Conservation (phyloP, 2,113 vertebrate genomes). For the Labeo catla region DNA sequence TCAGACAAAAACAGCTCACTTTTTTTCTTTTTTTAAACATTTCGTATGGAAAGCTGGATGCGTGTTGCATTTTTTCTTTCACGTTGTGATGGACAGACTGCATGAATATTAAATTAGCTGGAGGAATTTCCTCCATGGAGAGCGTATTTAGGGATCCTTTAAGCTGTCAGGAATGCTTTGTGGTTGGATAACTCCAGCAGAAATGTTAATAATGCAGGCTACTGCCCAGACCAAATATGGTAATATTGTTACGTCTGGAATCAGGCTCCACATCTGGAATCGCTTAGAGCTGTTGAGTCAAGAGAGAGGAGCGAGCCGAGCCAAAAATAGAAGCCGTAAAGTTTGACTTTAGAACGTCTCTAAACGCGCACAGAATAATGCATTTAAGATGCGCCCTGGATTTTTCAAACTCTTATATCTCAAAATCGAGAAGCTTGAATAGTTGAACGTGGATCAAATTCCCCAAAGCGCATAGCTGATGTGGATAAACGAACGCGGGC, state of each 20-base stretch:
- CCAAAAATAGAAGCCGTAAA: constrained; percentile 83
- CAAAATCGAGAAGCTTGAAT: neutral
- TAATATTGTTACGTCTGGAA: constrained; percentile 98
- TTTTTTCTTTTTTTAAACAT: constrained; percentile 67
- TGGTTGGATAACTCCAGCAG: constrained; percentile 90
- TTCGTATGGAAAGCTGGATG: constrained; percentile 79
- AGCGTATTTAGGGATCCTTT: constrained; percentile 96
- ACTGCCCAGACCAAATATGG: constrained; percentile 99
- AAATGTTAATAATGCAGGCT: constrained; percentile 99
- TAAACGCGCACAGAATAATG: neutral
- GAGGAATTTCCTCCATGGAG: constrained; percentile 93
- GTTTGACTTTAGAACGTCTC: constrained; percentile 61
- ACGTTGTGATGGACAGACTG: constrained; percentile 87
- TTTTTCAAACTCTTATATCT: neutral
- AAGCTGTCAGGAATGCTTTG: constrained; percentile 98
- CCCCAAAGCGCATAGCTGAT: neutral
- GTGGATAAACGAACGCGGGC: neutral
- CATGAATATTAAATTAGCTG: constrained; percentile 83
- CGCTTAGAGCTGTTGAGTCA: constrained; percentile 83
- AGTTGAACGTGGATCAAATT: neutral
- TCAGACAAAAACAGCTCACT: constrained; percentile 63
- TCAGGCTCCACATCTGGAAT: constrained; percentile 94
- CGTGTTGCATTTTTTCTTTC: constrained; percentile 70
- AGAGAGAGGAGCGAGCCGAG: constrained; percentile 73
- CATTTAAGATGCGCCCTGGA: neutral